Base-by-base conservation (phyloP, 2,888 invertebrate genomes). In the Hemithea aestivaria region DNA sequence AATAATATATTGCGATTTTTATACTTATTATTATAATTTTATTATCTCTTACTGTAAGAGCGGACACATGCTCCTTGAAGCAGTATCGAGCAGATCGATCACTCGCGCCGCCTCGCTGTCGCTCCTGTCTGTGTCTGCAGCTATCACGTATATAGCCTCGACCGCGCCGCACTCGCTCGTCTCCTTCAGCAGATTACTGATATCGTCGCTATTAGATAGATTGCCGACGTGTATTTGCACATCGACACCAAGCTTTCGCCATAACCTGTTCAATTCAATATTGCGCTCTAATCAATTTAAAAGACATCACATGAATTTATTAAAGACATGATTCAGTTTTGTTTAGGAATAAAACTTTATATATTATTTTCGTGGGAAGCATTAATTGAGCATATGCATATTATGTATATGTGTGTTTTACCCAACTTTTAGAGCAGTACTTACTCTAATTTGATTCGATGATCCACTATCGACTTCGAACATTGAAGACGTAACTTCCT, bases 61-160 rank as follows among this genome's bases (percentile, higher is more conserved):
- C 1, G 8, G 27, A 9, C 27, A 27, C 1, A 16, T 3, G n/a
- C n/a, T 20, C 8, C 20, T 20, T 2, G 27, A 20, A 16, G 6
- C 8, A 8, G 20, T 8, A 9, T 27, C 27, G n/a, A 27, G 16
- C 2, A 9, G 2, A 8, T 8, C 9, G 2, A 27, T 8, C 2
- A 27, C 8, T 1, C 8, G n/a, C 1, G 0, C 8, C 2, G 16
- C 4, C 9, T 9, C 20, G 6, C 9, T 27, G 6, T 16, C 1
- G n/a, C 16, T 9, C 5, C 5, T 7, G 9, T 7, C 27, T 1
- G 20, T 6, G n/a, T 6, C 16, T 10, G 33, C 33, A 7, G 48
- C 24, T 2, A 16, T 16, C 29, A 52, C 42, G 11, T 48, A 38
- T 10, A 56, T 26, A 26, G 25, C 25, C 20, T 33, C 25, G 1